phyloP scores from a whole-genome alignment of 2,888 invertebrate genomes.

The Imbricaverruca yamaguchii region DNA sequence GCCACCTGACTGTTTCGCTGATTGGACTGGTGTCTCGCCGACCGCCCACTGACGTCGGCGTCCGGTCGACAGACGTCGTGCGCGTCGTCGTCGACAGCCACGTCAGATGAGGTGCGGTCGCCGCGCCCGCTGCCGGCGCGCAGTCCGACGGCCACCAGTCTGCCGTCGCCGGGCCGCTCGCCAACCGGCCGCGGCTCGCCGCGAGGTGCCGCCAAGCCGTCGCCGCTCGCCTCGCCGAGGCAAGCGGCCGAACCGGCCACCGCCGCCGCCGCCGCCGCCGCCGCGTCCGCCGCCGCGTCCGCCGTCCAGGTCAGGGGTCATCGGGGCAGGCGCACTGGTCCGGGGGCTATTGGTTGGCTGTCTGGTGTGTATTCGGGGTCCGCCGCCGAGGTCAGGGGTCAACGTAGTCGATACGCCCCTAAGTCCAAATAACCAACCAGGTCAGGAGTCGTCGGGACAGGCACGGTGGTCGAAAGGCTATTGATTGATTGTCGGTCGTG shows the following conservation, averaged over 20 bases:
- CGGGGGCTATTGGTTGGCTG: no score
- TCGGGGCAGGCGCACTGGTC: no score
- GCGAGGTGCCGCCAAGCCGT: conserved; percentile 35
- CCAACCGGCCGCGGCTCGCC: conserved; percentile 35
- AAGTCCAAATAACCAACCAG: no score
- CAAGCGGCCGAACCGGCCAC: conserved; percentile 38
- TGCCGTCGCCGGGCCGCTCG: conserved; percentile 31
- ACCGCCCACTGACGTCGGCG: no score
- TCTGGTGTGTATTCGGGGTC: no score
- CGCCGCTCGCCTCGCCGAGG: conserved; percentile 41
- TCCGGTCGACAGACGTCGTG: background rate
- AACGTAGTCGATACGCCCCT: no score
- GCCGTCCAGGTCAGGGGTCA: background rate
- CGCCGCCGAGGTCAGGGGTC: no score
- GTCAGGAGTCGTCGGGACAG: no score
- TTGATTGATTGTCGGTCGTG: no score
- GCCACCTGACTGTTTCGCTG: no score
- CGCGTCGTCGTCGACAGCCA: conserved; percentile 26
- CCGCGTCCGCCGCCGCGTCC: conserved; percentile 41
- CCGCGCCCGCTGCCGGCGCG: conserved; percentile 22
- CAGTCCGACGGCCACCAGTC: conserved; percentile 1
- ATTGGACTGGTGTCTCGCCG: no score
- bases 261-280: conserved; percentile 34
- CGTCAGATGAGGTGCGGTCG: conserved; percentile 29
- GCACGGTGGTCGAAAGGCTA: no score